These are phyloP conservation scores for Sinella curviseta DNA, from an alignment of 1,140 invertebrate genomes.

Conservation along the genomic window DNA sequence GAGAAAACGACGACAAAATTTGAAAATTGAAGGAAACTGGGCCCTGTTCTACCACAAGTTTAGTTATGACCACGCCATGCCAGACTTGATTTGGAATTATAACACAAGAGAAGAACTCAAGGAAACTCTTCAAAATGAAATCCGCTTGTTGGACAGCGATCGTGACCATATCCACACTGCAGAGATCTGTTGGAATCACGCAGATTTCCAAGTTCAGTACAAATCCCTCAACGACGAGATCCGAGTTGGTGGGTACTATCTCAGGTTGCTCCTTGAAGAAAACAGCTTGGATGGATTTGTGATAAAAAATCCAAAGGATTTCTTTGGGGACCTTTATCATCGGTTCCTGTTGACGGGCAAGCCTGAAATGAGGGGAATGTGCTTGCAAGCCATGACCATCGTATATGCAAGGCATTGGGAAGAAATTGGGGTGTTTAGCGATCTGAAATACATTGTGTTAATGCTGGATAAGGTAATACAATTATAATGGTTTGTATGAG, in stretches of 20 bases:
- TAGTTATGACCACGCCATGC: slow-evolving; percentile 87
- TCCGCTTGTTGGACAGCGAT: slow-evolving; percentile 84
- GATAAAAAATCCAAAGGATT: slow-evolving; percentile 65
- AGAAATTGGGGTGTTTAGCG: slow-evolving; percentile 95
- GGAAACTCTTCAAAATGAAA: slow-evolving; percentile 89
- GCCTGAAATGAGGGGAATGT: slow-evolving; percentile 91
- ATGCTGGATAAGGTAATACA: slow-evolving; percentile 83
- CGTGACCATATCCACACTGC: slow-evolving; percentile 72
- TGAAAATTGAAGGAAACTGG: slow-evolving; percentile 92
- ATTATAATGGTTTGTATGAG: neutral
- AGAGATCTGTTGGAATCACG: slow-evolving; percentile 95
- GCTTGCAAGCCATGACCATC: slow-evolving; percentile 79
- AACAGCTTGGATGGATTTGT: slow-evolving; percentile 56
- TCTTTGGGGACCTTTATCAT: slow-evolving; percentile 99
- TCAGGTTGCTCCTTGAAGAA: slow-evolving; percentile 90
- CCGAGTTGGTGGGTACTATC: slow-evolving; percentile 97
- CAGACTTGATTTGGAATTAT: slow-evolving; percentile 99
- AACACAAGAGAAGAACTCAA: slow-evolving; percentile 92
- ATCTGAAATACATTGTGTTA: slow-evolving; percentile 92
- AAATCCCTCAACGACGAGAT: slow-evolving; percentile 92
- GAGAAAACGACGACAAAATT: slow-evolving; percentile 81
- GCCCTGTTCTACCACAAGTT: slow-evolving; percentile 94
- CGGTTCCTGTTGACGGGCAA: slow-evolving; percentile 88
- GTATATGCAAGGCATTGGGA: slow-evolving; percentile 94
- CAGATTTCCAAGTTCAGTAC: slow-evolving; percentile 94